Percentiles rank a stretch among this genome's conserved stretches.
These are phyloP conservation scores for Ladona fulva DNA, from an alignment of 1,140 invertebrate genomes.

Conservation along the genomic window DNA sequence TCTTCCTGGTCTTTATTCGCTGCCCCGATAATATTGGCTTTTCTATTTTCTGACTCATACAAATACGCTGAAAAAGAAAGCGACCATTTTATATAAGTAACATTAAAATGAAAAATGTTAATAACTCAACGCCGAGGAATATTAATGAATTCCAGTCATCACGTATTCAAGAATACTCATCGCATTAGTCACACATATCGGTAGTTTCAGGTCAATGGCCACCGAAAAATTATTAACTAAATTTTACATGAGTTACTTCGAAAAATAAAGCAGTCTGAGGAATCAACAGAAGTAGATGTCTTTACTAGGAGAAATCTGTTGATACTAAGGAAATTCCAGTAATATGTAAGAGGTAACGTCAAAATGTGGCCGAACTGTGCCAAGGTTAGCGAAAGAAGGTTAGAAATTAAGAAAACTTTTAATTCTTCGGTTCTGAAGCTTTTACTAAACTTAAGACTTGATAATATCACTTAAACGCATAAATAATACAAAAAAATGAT, in stretches of 20 bases:
- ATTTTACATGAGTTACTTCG: too few relatives aligned
- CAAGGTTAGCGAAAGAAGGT: not conserved
- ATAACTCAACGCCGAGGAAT: not conserved
- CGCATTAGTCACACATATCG: too few relatives aligned
- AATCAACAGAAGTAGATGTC: too few relatives aligned
- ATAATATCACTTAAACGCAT: slow-evolving; percentile 11
- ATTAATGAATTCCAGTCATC: not conserved
- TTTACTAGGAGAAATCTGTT: too few relatives aligned
- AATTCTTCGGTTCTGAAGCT: not conserved
- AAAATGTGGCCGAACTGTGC: not conserved
- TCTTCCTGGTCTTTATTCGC: slow-evolving; percentile 99
- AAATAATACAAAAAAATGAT: slow-evolving; percentile 11
- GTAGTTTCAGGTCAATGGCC: too few relatives aligned
- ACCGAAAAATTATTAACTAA: too few relatives aligned
- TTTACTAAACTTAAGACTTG: not conserved
- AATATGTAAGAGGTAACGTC: too few relatives aligned
- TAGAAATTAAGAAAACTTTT: not conserved
- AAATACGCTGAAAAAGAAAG: slow-evolving; percentile 76
- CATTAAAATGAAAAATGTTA: slow-evolving; percentile 28
- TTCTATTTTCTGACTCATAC: slow-evolving; percentile 99
- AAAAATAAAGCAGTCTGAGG: too few relatives aligned
- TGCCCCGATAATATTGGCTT: slow-evolving; percentile 99
- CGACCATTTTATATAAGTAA: too few relatives aligned
- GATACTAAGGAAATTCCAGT: too few relatives aligned
- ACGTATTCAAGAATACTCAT: too few relatives aligned